Base-by-base conservation (phyloP, 2,888 invertebrate species). In the Alsophila aescularia region DNA sequence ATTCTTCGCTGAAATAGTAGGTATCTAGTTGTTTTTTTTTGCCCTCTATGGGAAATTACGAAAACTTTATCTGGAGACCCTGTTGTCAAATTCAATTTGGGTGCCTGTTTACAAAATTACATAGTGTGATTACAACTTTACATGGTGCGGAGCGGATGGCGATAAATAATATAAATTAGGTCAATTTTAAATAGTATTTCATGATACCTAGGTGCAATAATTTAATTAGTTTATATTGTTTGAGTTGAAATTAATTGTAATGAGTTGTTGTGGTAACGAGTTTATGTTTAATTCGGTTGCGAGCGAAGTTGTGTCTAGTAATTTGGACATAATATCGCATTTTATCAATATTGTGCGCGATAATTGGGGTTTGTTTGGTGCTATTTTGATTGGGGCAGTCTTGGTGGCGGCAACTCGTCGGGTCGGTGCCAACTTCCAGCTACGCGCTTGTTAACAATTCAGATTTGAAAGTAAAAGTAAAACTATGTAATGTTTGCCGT, bases 231-330 rank as follows among this genome's bases (percentile, higher is more conserved):
- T 31, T 41, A 60, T 41, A 32, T 49, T 67, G 52, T 52, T 66
- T 54, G 64, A 59, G 52, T 60, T 55, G 64, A 62, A 66, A 36
- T 36, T 54, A 48, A 69, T 77, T 84, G 90, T 89, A 72, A 91
- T 91, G 90, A 88, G 78, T 87, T 91, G 90, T 82, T 91, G 90
- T 64, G 86, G 90, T 60, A 86, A 88, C 72, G 90, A 91, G 65
- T 74, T 85, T 58, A 62, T 90, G 66, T 79, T 81, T 66, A 85
- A 82, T 81, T 84, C 90, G 60, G 90, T 85, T 58, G 64, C 86
- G 60, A 76, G 77, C 69, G 86, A 90, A 79, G 79, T 90, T 66
- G 66, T 89, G 58, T 74, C 78, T 47, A 75, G 77, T 73, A 85
- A 88, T 84, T 72, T 85, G 63, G 73, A 76, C 42, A 69, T 80